phyloP scores from a whole-genome alignment of 1,140 invertebrate species.

The Panonychus citri region DNA sequence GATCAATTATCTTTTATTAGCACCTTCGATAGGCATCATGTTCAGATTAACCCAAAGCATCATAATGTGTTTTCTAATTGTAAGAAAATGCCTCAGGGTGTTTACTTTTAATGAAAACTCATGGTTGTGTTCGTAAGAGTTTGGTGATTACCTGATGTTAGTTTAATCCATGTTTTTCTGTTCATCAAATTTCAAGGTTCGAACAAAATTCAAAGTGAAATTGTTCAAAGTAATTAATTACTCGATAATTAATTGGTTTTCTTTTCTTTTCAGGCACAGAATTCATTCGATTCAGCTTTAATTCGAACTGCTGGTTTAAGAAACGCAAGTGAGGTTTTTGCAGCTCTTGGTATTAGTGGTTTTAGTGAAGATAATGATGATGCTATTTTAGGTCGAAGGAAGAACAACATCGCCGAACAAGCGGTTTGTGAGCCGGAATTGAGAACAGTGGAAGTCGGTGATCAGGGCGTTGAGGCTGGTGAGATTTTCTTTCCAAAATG shows the following conservation, averaged over 20 bases:
- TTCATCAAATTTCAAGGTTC: too few relatives aligned
- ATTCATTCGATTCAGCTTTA: neutral
- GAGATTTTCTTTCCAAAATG: neutral
- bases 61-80: too few relatives aligned
- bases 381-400: neutral
- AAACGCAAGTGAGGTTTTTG: neutral
- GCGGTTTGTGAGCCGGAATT: slow-evolving; percentile 1
- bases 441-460: neutral
- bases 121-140: too few relatives aligned
- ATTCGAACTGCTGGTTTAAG: neutral
- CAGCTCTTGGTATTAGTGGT: neutral
- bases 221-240: too few relatives aligned
- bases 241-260: neutral
- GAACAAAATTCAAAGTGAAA: too few relatives aligned
- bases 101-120: too few relatives aligned
- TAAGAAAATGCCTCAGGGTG: too few relatives aligned
- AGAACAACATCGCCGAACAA: neutral
- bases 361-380: neutral
- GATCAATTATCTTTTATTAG: too few relatives aligned
- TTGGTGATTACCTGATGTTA: too few relatives aligned
- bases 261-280: neutral
- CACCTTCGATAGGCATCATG: too few relatives aligned
- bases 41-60: too few relatives aligned
- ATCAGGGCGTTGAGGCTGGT: neutral
- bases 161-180: too few relatives aligned